These are phyloP conservation scores for Barnardius zonarius DNA, from an alignment of 2,113 vertebrate genomes.

Conservation along the genomic window DNA sequence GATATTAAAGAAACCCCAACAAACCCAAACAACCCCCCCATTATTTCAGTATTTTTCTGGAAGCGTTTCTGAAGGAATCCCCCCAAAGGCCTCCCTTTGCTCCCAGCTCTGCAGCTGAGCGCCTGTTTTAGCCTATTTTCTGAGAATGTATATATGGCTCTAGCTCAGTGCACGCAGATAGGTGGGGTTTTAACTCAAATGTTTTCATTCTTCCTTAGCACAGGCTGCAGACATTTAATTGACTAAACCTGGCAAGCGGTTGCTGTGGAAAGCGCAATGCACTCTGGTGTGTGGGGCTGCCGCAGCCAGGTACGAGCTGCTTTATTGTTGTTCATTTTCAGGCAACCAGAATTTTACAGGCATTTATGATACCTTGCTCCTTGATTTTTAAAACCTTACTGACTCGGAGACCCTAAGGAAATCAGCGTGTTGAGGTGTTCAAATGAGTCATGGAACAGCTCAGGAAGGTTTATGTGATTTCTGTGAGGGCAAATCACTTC, in stretches of 20 bases:
- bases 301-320: neutral
- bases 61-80: neutral
- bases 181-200: neutral
- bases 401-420: neutral
- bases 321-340: neutral
- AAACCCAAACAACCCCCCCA: neutral
- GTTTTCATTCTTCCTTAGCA: neutral
- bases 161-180: neutral
- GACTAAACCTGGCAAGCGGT: neutral
- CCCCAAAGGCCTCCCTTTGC: neutral
- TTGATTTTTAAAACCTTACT: neutral
- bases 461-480: neutral
- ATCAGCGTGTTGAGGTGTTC: neutral
- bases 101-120: neutral
- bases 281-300: rapidly evolving
- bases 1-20: neutral
- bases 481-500: neutral
- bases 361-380: neutral
- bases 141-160: neutral
- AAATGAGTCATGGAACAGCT: neutral
- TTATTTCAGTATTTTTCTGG: neutral
- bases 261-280: neutral
- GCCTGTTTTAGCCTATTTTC: neutral
- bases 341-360: neutral
- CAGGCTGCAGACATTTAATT: neutral